phyloP scores from a whole-genome alignment of 2,797 vertebrate species.

The Sebastes goodei region DNA sequence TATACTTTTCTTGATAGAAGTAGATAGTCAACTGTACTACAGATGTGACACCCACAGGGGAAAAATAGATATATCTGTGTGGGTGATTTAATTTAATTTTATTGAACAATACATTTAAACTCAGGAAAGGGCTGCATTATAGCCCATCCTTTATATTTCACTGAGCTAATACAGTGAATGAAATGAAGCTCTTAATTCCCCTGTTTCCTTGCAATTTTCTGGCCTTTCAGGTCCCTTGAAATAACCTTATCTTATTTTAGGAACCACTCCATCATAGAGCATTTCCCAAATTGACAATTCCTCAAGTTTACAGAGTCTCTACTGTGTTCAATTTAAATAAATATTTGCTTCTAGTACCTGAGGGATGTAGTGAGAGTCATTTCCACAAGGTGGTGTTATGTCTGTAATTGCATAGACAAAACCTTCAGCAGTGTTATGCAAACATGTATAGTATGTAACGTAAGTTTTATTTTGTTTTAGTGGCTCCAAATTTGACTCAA shows the following conservation, averaged over 20 bases:
- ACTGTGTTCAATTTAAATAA: background rate
- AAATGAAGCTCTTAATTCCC: background rate
- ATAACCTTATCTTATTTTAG: background rate
- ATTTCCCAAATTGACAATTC: background rate
- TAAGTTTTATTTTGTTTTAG: background rate
- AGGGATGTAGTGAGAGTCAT: background rate
- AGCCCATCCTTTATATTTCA: background rate
- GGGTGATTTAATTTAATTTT: background rate
- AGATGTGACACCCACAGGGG: background rate
- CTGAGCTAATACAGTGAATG: background rate
- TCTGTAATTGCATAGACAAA: constrained; percentile 5
- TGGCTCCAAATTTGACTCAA: background rate
- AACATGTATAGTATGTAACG: background rate
- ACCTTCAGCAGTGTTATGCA: background rate
- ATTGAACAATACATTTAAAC: background rate
- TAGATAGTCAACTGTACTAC: too few relatives aligned
- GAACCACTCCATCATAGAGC: background rate
- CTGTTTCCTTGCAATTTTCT: background rate
- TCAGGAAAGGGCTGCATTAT: background rate
- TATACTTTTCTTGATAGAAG: background rate
- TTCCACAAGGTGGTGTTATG: constrained; percentile 54
- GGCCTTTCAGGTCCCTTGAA: background rate
- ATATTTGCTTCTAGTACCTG: background rate
- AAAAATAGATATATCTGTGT: background rate
- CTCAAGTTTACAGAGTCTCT: background rate